phyloP scores from a whole-genome alignment of 2,113 vertebrate species.

The Scomber japonicus region DNA sequence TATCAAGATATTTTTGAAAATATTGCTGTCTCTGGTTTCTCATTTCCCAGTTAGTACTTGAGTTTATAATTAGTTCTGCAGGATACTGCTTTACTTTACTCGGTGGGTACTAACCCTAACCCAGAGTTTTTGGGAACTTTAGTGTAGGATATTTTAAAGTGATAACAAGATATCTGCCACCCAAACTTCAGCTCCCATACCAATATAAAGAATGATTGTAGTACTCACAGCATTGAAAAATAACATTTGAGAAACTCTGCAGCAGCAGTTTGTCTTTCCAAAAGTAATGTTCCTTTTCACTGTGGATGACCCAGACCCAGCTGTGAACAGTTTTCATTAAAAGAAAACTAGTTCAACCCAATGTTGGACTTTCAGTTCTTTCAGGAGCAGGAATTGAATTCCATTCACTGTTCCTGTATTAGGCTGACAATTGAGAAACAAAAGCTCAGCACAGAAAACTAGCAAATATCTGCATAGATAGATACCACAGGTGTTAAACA shows the following conservation, averaged over 20 bases:
- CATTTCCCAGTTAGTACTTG: no score
- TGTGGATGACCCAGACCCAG: not conserved
- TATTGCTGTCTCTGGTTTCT: no score
- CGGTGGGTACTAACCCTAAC: no score
- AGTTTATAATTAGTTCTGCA: no score
- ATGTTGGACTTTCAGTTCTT: not conserved
- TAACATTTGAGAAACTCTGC: not conserved
- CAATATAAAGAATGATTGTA: no score
- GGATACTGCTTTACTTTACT: no score
- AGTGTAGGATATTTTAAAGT: no score
- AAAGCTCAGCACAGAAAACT: not conserved
- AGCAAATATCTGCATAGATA: not conserved
- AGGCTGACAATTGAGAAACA: not conserved
- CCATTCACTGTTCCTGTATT: not conserved
- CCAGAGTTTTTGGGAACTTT: no score
- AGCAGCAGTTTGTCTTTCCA: not conserved
- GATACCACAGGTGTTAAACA: not conserved
- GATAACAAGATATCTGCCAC: no score
- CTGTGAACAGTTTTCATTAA: not conserved
- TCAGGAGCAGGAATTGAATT: not conserved
- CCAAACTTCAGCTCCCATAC: no score
- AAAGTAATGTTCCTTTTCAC: conserved; percentile 1
- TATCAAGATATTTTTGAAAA: no score
- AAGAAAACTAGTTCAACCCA: not conserved
- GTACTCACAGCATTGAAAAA: not conserved